Evolutionary conservation across 1,140 invertebrate species (phyloP).

Genomic region (Goniozus legneri): DNA sequence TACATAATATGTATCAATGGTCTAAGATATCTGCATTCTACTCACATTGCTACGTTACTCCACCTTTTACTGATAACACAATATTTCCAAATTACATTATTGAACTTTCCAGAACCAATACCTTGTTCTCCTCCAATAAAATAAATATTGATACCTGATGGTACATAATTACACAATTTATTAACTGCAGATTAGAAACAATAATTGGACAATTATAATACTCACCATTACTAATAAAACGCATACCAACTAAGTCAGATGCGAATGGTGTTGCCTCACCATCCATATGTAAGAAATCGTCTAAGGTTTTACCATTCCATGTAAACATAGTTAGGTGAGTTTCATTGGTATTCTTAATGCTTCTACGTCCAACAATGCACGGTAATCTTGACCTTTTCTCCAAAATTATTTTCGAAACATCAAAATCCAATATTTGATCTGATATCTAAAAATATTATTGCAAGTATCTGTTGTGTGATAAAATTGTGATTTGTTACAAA

Average conservation of each 20-base stretch:
- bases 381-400: too few relatives aligned
- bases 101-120: slow-evolving; percentile 26
- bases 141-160: slow-evolving; percentile 34
- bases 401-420: neutral
- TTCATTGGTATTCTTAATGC: neutral
- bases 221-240: slow-evolving; percentile 27
- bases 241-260: slow-evolving; percentile 19
- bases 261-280: neutral
- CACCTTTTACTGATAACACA: slow-evolving; percentile 32
- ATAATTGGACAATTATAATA: slow-evolving; percentile 2
- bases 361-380: slow-evolving; percentile 10
- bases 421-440: neutral
- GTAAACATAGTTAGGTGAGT: slow-evolving; percentile 17
- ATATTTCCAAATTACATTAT: slow-evolving; percentile 27
- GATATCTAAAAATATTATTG: neutral
- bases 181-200: neutral
- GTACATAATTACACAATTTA: slow-evolving; percentile 4
- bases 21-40: slow-evolving; percentile 1
- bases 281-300: slow-evolving; percentile 16
- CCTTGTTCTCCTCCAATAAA: slow-evolving; percentile 29
- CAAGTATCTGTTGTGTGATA: neutral
- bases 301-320: slow-evolving; percentile 21
- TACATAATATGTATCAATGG: neutral
- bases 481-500: slow-evolving; percentile 1
- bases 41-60: slow-evolving; percentile 23